Evolutionary conservation across 2,888 invertebrate genomes (phyloP).

Genomic region (Patella ulyssiponensis): DNA sequence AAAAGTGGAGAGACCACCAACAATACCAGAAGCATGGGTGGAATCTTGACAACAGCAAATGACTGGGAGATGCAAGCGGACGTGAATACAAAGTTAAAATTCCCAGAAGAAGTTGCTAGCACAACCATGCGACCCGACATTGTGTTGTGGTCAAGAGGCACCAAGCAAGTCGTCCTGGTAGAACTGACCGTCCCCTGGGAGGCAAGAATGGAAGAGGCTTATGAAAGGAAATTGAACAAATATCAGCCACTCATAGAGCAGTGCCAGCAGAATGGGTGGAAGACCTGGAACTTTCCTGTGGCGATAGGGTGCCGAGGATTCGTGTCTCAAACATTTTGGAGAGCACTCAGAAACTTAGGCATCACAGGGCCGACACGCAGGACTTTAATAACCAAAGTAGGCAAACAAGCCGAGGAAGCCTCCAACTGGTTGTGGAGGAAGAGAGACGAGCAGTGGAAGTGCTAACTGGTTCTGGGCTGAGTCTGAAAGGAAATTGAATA

Average conservation of each 20-base stretch:
- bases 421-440: constrained; percentile 17
- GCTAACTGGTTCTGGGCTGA: constrained; percentile 18
- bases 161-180: neutral
- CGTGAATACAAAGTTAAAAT: neutral
- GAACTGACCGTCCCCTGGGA: constrained; percentile 5
- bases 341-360: constrained; percentile 9
- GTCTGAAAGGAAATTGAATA: neutral
- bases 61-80: constrained; percentile 18
- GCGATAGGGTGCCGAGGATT: constrained; percentile 23
- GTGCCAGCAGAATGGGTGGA: constrained; percentile 7
- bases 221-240: neutral
- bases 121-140: constrained; percentile 10
- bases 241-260: neutral
- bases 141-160: neutral
- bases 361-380: neutral
- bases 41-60: constrained; percentile 15
- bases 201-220: neutral
- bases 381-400: neutral
- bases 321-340: neutral
- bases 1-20: no score
- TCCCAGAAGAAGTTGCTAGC: constrained; percentile 8
- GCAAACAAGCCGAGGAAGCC: constrained; percentile 14
- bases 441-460: constrained; percentile 18
- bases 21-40: neutral
- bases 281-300: constrained; percentile 14